These are phyloP conservation scores for Venusia cambrica DNA, from an alignment of 2,888 invertebrate genomes.

Conservation along the genomic window DNA sequence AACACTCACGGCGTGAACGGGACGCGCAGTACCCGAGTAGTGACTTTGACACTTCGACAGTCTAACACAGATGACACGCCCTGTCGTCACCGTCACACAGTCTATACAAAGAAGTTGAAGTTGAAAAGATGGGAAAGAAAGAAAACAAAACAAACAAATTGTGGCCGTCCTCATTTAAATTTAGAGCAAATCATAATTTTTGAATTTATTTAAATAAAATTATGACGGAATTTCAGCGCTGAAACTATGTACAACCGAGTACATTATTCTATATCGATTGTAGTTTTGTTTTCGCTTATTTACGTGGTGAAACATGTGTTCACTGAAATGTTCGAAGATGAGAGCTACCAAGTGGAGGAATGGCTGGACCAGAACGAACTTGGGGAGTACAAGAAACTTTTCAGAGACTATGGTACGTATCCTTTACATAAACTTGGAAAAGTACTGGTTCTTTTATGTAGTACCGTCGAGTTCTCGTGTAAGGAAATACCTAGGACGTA, in stretches of 20 bases:
- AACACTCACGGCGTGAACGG: too few relatives aligned
- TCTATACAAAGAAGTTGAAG: too few relatives aligned
- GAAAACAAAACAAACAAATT: conserved; percentile 31
- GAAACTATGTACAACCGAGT: conserved; percentile 59
- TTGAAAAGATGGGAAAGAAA: too few relatives aligned
- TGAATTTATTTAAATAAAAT: conserved; percentile 33
- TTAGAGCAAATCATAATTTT: conserved; percentile 27
- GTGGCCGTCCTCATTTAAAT: conserved; percentile 34
- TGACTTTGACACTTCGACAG: too few relatives aligned
- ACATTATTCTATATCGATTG: conserved; percentile 53
- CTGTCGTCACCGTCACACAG: too few relatives aligned
- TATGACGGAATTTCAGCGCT: conserved; percentile 47
- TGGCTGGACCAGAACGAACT: conserved; percentile 89
- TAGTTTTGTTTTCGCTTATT: conserved; percentile 58
- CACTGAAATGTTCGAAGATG: conserved; percentile 72
- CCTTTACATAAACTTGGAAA: not conserved
- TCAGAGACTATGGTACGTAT: conserved; percentile 86
- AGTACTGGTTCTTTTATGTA: not conserved
- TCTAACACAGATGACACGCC: too few relatives aligned
- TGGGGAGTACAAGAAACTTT: conserved; percentile 84
- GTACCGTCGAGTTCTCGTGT: conserved; percentile 17
- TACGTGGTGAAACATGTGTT: conserved; percentile 59
- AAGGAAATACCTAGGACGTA: too few relatives aligned
- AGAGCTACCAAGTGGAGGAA: conserved; percentile 83
- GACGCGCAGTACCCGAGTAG: too few relatives aligned